phyloP scores from a whole-genome alignment of 92 coral and sea anemone genomes.

The Parazoanthus swiftii region DNA sequence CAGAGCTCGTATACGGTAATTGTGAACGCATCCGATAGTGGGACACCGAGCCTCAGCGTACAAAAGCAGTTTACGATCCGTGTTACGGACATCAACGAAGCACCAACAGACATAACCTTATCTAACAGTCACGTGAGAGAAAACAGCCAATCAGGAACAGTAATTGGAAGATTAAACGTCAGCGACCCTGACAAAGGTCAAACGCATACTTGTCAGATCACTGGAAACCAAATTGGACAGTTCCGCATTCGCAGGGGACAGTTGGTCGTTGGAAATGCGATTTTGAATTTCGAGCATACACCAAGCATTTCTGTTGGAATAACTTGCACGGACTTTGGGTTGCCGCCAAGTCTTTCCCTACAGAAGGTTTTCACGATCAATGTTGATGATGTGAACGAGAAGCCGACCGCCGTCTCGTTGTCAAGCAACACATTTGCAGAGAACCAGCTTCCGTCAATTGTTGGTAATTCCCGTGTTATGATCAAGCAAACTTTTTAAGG shows the following conservation, averaged over 20 bases:
- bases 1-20: constrained; percentile 45
- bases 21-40: constrained; percentile 61
- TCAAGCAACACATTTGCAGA: constrained; percentile 75
- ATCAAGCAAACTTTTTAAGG: too few relatives aligned
- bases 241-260: constrained; percentile 56
- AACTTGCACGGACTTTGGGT: constrained; percentile 73
- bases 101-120: constrained; percentile 70
- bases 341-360: constrained; percentile 57
- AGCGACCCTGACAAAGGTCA: constrained; percentile 92
- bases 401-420: constrained; percentile 57
- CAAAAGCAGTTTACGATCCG: constrained; percentile 52
- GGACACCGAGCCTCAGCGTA: constrained; percentile 55
- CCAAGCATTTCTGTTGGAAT: constrained; percentile 59
- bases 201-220: constrained; percentile 71
- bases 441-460: constrained; percentile 60
- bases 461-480: constrained; percentile 59
- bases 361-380: constrained; percentile 35
- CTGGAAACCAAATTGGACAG: constrained; percentile 63
- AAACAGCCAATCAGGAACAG: constrained; percentile 78
- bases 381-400: constrained; percentile 74
- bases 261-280: constrained; percentile 57
- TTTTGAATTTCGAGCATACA: constrained; percentile 68
- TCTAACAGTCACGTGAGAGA: constrained; percentile 64
- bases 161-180: constrained; percentile 77
- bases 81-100: constrained; percentile 82